Percentiles rank a stretch among this genome's conserved stretches.
Evolutionary conservation across 1,140 invertebrate species (phyloP).

Genomic region (Bombus terrestris): DNA sequence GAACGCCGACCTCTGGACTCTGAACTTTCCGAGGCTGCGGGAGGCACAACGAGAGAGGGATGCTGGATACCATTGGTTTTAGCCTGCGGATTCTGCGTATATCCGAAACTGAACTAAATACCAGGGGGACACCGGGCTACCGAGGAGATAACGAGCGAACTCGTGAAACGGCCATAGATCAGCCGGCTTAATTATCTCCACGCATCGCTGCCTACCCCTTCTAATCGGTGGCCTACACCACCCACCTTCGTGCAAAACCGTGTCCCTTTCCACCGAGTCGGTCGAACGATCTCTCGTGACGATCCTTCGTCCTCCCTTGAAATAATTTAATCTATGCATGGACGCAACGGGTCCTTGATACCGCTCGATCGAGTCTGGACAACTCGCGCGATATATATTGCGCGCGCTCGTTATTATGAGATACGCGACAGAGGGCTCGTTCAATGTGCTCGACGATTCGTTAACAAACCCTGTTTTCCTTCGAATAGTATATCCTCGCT

Average conservation of each 20-base stretch:
- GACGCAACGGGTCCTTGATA: neutral
- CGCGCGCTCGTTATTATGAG: constrained; percentile 1
- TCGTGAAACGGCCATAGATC: constrained; percentile 83
- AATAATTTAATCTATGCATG: constrained; percentile 39
- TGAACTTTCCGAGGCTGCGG: constrained; percentile 70
- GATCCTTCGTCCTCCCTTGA: constrained; percentile 33
- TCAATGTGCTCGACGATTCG: neutral
- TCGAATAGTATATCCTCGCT: neutral
- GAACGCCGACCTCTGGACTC: constrained; percentile 82
- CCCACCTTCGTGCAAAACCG: constrained; percentile 60
- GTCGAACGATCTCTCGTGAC: constrained; percentile 27
- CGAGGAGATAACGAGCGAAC: constrained; percentile 83
- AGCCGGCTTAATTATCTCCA: constrained; percentile 82
- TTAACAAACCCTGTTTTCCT: neutral
- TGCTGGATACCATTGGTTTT: constrained; percentile 68
- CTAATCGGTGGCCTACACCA: constrained; percentile 61
- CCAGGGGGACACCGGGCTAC: constrained; percentile 72
- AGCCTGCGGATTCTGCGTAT: constrained; percentile 75
- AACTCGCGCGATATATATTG: neutral
- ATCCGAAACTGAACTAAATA: constrained; percentile 81
- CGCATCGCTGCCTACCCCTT: constrained; percentile 78
- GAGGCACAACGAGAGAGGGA: constrained; percentile 56
- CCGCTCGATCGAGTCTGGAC: constrained; percentile 4
- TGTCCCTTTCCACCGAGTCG: constrained; percentile 49
- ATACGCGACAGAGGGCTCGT: neutral